phyloP scores from a whole-genome alignment of 1,140 invertebrate genomes.

The Halesus radiatus region DNA sequence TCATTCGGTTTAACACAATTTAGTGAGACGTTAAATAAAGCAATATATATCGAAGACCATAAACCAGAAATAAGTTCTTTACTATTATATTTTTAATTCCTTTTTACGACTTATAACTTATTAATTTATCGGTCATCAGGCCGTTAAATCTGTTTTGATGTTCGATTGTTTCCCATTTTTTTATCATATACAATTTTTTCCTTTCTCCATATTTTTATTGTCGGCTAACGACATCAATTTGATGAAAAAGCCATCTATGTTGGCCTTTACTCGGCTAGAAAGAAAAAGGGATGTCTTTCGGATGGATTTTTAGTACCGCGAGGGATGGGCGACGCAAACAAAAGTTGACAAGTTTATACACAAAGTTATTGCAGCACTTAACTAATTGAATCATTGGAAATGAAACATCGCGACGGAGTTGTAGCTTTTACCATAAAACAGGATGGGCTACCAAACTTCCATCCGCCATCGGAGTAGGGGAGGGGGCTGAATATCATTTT shows the following conservation, averaged over 20 bases:
- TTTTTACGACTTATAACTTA: slow-evolving; percentile 46
- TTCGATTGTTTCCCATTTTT: slow-evolving; percentile 32
- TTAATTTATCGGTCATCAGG: slow-evolving; percentile 40
- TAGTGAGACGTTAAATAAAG: background rate
- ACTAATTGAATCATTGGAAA: slow-evolving; percentile 59
- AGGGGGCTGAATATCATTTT: background rate
- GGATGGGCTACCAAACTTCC: slow-evolving; percentile 22
- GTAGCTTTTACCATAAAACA: slow-evolving; percentile 56
- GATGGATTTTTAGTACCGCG: slow-evolving; percentile 30
- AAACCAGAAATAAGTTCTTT: background rate
- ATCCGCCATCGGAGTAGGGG: background rate
- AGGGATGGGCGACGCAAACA: slow-evolving; percentile 42
- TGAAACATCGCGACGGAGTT: slow-evolving; percentile 56
- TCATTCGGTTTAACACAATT: background rate
- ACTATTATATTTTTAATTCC: slow-evolving; percentile 48
- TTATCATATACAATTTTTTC: slow-evolving; percentile 30
- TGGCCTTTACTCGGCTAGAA: slow-evolving; percentile 38
- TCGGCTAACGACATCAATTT: slow-evolving; percentile 57
- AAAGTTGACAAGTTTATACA: slow-evolving; percentile 57
- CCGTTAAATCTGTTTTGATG: slow-evolving; percentile 45
- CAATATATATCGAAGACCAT: background rate
- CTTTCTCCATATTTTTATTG: slow-evolving; percentile 50
- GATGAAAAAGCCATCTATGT: slow-evolving; percentile 56
- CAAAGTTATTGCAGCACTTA: slow-evolving; percentile 57
- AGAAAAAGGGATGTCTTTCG: background rate